phyloP scores from a whole-genome alignment of 2,888 invertebrate genomes.

The Caenorhabditis zanzibari region DNA sequence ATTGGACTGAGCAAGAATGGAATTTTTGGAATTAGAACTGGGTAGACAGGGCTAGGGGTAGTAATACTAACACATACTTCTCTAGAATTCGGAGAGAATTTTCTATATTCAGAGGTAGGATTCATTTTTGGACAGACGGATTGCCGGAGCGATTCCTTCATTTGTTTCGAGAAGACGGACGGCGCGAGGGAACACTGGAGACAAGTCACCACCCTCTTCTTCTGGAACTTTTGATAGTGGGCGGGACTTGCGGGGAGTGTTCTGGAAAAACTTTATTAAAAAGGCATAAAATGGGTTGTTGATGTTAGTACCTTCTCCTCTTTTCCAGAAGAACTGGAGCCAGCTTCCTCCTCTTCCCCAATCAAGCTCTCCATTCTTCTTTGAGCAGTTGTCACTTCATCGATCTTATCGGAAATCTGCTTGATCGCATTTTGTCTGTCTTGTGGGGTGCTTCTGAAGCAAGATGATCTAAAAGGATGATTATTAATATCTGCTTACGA shows the following conservation, averaged over 20 bases:
- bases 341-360: slow-evolving; percentile 50
- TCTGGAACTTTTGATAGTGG: slow-evolving; percentile 60
- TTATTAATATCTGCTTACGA: slow-evolving; percentile 27
- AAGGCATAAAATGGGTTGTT: too few species aligned
- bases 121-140: slow-evolving; percentile 65
- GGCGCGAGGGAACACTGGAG: slow-evolving; percentile 55
- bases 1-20: slow-evolving; percentile 17
- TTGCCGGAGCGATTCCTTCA: slow-evolving; percentile 60
- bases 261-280: slow-evolving; percentile 3
- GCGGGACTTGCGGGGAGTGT: slow-evolving; percentile 35
- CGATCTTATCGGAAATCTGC: slow-evolving; percentile 67
- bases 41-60: neutral
- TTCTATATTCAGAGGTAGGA: slow-evolving; percentile 52
- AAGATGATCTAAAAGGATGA: neutral
- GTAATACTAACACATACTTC: neutral
- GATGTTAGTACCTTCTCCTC: slow-evolving; percentile 44
- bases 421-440: slow-evolving; percentile 68
- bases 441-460: slow-evolving; percentile 63
- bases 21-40: slow-evolving; percentile 14
- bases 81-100: slow-evolving; percentile 8
- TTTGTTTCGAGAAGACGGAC: slow-evolving; percentile 56
- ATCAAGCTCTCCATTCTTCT: slow-evolving; percentile 69
- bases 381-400: slow-evolving; percentile 64
- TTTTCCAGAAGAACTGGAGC: slow-evolving; percentile 41
- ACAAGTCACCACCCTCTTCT: slow-evolving; percentile 61